Evolutionary conservation across 2,888 invertebrate genomes (phyloP), one percentile per base, ranked within the genome.

Genomic region (Polyploca ridens): DNA sequence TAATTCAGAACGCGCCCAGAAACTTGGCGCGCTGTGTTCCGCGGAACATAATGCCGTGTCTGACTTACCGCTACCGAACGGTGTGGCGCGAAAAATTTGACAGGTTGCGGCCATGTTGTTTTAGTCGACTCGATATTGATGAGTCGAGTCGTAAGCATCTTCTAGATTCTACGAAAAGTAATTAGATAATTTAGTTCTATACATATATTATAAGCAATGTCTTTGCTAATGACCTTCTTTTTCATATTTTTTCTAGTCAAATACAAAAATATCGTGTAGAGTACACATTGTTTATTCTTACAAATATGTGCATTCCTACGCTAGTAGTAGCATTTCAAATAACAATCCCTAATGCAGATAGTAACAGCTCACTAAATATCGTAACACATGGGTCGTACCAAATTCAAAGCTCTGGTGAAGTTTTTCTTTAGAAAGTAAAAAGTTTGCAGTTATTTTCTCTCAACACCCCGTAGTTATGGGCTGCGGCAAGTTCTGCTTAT

Each of bases 1-100:
- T 88, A 86, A 89, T 89, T 85, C 83, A 87, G 63, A 65, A 68
- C 66, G 68, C 66, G 70, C 69, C 64, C 68, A 72, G 78, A 74
- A 81, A 82, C 82, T 82, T 80, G 79, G 73, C 71, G 79, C 74
- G 71, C 76, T 72, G 71, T 76, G 75, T 75, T 80, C 76, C 75
- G 73, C 73, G 76, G 77, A 70, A 75, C 80, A 81, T 83, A 81
- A 81, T 81, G 74, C 75, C 71, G 72, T 75, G 76, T 76, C 75
- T 75, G 72, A 14, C 61, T 13, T n/a, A 46, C 46, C n/a, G 46
- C 46, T 46, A n/a, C 14, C 46, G 10, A 5, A 46, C 46, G n/a
- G 6, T 44, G 13, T 27, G 41, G 38, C 16, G 16, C 16, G 59
- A 60, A 54, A 16, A 60, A 13, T 35, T 38, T 38, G 38, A 38